phyloP scores from a whole-genome alignment of 2,113 vertebrate genomes.

The Nymphicus hollandicus region DNA sequence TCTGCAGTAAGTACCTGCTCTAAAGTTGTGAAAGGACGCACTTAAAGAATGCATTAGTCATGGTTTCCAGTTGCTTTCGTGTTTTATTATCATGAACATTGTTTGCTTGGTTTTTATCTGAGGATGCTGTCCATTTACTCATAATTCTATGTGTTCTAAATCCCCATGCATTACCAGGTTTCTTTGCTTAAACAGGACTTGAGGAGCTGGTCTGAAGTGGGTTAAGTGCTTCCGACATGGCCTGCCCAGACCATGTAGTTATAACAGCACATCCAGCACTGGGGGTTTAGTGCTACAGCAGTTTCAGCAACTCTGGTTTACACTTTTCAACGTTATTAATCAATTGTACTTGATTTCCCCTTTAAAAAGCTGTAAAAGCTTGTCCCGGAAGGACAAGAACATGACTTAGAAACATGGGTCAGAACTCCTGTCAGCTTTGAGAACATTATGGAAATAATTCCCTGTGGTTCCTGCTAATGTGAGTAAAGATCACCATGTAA shows the following conservation, averaged over 20 bases:
- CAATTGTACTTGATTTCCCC: not conserved
- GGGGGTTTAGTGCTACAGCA: not conserved
- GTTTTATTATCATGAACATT: not conserved
- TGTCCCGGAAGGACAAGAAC: not conserved
- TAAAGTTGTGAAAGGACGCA: rapidly evolving
- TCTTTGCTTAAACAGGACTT: not conserved
- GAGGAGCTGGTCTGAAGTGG: not conserved
- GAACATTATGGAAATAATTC: not conserved
- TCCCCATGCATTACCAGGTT: not conserved
- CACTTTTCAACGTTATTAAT: not conserved
- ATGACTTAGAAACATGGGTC: not conserved
- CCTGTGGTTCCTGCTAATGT: not conserved
- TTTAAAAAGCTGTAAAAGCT: not conserved
- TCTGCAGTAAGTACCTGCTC: constrained; percentile 81
- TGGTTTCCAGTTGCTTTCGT: not conserved
- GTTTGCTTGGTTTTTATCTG: not conserved
- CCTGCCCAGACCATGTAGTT: not conserved
- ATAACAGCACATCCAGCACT: not conserved
- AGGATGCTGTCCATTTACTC: not conserved
- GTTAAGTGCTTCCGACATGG: not conserved
- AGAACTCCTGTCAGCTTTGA: not conserved
- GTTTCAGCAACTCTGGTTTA: not conserved
- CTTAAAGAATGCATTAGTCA: not conserved
- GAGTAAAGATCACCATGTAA: not conserved
- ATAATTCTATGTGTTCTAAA: not conserved